Evolutionary conservation across 2,888 invertebrate genomes (phyloP).

Genomic region (Diaperis boleti): DNA sequence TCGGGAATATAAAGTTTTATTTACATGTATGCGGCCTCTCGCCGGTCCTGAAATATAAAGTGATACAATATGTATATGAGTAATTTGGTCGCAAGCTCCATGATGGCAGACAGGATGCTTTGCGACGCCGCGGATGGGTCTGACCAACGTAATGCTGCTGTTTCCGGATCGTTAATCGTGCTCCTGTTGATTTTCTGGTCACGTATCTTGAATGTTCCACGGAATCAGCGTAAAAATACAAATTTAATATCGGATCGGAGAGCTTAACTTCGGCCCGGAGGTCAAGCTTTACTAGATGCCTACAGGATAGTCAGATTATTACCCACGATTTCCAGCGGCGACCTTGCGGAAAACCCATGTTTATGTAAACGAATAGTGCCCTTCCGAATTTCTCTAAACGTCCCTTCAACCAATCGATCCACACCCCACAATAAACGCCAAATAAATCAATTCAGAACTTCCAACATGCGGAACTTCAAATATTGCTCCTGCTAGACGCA

Average conservation of each 20-base stretch:
- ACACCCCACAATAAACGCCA: conserved; percentile 17
- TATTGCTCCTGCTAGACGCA: not conserved
- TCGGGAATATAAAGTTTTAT: conserved; percentile 35
- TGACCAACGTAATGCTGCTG: conserved; percentile 61
- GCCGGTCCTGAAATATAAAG: conserved; percentile 36
- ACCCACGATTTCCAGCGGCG: conserved; percentile 55
- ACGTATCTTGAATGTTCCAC: conserved; percentile 70
- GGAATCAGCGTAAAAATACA: conserved; percentile 75
- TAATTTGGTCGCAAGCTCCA: conserved; percentile 45
- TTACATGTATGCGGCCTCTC: conserved; percentile 35
- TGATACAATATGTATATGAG: conserved; percentile 44
- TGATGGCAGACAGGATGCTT: conserved; percentile 50
- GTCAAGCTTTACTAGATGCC: conserved; percentile 52
- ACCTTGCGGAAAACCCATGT: conserved; percentile 42
- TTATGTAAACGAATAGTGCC: conserved; percentile 36
- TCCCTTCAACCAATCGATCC: conserved; percentile 13
- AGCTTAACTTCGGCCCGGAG: conserved; percentile 58
- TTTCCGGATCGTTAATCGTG: conserved; percentile 71
- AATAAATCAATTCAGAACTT: conserved; percentile 11
- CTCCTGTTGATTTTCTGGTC: conserved; percentile 69
- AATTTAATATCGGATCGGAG: conserved; percentile 71
- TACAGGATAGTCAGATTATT: conserved; percentile 59
- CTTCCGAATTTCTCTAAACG: conserved; percentile 13
- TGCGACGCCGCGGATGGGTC: conserved; percentile 56
- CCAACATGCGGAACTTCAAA: not conserved